phyloP scores from a whole-genome alignment of 2,113 vertebrate genomes.

The Phodopus roborovskii region DNA sequence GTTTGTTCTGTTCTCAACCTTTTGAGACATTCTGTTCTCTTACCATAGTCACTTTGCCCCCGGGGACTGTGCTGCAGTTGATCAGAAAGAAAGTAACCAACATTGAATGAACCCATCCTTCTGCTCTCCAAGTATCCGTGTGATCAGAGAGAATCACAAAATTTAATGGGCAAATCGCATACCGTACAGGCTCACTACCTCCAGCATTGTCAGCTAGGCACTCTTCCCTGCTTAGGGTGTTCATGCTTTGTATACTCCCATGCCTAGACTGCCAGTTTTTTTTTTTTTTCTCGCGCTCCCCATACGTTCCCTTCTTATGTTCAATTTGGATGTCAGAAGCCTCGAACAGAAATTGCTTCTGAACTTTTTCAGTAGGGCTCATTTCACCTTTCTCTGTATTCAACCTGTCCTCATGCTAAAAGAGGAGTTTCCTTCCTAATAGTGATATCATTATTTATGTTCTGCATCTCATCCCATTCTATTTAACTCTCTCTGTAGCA shows the following conservation, averaged over 20 bases:
- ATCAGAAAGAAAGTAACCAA: neutral
- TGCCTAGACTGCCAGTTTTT: neutral
- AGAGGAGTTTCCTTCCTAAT: neutral
- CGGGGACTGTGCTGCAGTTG: neutral
- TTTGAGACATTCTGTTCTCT: neutral
- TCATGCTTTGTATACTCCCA: neutral
- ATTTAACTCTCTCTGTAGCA: neutral
- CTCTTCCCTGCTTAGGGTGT: neutral
- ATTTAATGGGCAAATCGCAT: neutral
- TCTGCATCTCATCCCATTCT: neutral
- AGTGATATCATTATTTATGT: neutral
- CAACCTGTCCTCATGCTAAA: neutral
- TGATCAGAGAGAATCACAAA: neutral
- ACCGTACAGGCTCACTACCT: neutral
- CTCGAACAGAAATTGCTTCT: neutral
- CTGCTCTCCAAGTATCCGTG: conserved; percentile 15
- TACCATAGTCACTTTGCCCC: neutral
- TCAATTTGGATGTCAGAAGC: conserved; percentile 37
- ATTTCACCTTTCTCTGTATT: neutral
- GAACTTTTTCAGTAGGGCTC: neutral
- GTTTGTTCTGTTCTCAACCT: neutral
- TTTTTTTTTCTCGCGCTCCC: neutral
- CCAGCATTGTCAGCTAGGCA: neutral
- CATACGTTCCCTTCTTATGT: neutral
- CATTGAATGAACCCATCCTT: neutral